Evolutionary conservation across 2,888 invertebrate genomes (phyloP).

Genomic region (Apantesis nais): DNA sequence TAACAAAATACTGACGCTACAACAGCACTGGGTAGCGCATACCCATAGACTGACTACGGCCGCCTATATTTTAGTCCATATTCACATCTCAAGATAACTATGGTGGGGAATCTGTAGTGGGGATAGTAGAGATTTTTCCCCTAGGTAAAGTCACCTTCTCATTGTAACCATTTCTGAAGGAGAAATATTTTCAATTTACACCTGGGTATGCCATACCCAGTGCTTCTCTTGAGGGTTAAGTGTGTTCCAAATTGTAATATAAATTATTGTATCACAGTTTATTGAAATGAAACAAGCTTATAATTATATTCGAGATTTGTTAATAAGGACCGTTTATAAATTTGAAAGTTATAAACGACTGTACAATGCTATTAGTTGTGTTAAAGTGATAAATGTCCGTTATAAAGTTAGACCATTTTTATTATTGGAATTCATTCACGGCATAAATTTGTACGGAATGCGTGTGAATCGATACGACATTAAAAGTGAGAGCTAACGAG

Average conservation of each 20-base stretch:
- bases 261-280: background rate
- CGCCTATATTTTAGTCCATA: too few species aligned
- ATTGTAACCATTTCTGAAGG: too few species aligned
- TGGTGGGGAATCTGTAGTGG: too few species aligned
- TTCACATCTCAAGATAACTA: too few species aligned
- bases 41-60: too few species aligned
- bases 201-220: too few species aligned
- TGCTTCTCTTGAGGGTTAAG: too few species aligned
- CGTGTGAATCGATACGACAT: slow-evolving; percentile 42
- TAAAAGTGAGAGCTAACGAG: slow-evolving; percentile 71
- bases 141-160: too few species aligned
- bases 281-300: background rate
- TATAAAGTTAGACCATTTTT: slow-evolving; percentile 34
- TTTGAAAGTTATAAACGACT: background rate
- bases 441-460: slow-evolving; percentile 37
- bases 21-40: too few species aligned
- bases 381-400: slow-evolving; percentile 29
- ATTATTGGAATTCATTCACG: slow-evolving; percentile 43
- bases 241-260: background rate
- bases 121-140: too few species aligned
- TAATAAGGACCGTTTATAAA: background rate
- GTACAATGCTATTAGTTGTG: slow-evolving; percentile 22
- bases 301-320: background rate
- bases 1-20: too few species aligned
- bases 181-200: too few species aligned